phyloP scores from a whole-genome alignment of 2,113 vertebrate species.

The Salvelinus sp. region DNA sequence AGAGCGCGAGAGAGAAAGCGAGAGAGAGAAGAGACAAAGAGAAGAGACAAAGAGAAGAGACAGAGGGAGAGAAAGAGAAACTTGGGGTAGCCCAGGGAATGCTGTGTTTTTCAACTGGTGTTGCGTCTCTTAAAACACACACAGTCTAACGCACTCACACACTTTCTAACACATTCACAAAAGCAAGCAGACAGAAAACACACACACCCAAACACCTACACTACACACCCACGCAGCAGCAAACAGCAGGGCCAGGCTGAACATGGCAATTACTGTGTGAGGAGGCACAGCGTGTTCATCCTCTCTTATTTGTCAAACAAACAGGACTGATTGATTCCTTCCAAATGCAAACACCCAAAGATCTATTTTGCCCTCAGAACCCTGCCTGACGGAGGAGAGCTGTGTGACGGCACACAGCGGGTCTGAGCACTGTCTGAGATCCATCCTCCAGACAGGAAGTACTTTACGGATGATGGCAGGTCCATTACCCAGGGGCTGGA shows the following conservation, averaged over 20 bases:
- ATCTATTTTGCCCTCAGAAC: neutral
- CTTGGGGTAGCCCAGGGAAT: neutral
- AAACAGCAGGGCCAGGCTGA: neutral
- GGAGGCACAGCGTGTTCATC: neutral
- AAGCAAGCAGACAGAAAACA: neutral
- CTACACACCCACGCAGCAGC: neutral
- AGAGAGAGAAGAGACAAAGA: too few relatives aligned
- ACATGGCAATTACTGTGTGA: neutral
- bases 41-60: too few relatives aligned
- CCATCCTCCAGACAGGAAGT: neutral
- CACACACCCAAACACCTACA: too few relatives aligned
- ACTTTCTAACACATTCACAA: neutral
- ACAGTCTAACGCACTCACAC: neutral
- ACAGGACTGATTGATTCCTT: too few relatives aligned
- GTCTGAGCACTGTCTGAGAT: neutral
- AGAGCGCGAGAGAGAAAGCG: neutral
- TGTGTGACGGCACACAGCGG: neutral
- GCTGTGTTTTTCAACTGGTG: neutral
- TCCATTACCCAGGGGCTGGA: neutral
- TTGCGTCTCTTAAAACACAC: neutral
- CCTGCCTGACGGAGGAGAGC: neutral
- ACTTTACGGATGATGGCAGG: neutral
- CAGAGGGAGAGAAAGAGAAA: neutral
- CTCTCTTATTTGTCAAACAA: too few relatives aligned
- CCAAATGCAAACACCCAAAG: too few relatives aligned